phyloP scores from a whole-genome alignment of 2,797 vertebrate genomes.

The Lutjanus campechanus region DNA sequence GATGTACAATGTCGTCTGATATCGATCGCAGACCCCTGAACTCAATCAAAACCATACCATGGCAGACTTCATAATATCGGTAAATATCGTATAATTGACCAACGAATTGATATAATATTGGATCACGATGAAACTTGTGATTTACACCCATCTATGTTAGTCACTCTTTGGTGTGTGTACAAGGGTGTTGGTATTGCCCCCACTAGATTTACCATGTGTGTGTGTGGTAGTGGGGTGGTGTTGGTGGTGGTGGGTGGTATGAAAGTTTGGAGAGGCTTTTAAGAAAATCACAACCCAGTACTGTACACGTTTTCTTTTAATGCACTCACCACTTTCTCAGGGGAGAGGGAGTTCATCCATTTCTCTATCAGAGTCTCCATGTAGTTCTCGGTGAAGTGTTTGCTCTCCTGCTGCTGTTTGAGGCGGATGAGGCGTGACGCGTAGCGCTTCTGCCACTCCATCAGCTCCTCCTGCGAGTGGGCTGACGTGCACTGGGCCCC shows the following conservation, averaged over 20 bases:
- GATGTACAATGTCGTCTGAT: no score
- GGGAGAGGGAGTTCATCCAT: conserved; percentile 99
- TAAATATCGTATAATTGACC: no score
- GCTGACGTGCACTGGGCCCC: conserved; percentile 99
- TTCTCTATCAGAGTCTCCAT: conserved; percentile 99
- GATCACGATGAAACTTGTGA: no score
- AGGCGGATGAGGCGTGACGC: conserved; percentile 96
- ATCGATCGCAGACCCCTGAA: no score
- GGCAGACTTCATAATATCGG: no score
- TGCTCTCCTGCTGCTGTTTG: conserved; percentile 98
- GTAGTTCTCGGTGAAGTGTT: conserved; percentile 96
- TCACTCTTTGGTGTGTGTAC: background rate
- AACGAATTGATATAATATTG: no score
- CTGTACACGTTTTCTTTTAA: background rate
- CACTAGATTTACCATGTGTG: background rate
- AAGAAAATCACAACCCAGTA: conserved; percentile 1
- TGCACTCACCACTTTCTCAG: conserved; percentile 95
- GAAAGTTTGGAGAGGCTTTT: background rate
- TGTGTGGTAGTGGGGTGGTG: no score
- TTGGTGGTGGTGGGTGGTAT: no score
- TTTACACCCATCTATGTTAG: background rate
- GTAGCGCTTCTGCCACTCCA: conserved; percentile 98
- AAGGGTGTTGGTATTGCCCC: background rate
- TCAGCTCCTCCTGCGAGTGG: conserved; percentile 98
- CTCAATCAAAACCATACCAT: no score